Conservation (phyloP, 2,888 invertebrate species). For the Lasioglossum morio region DNA sequence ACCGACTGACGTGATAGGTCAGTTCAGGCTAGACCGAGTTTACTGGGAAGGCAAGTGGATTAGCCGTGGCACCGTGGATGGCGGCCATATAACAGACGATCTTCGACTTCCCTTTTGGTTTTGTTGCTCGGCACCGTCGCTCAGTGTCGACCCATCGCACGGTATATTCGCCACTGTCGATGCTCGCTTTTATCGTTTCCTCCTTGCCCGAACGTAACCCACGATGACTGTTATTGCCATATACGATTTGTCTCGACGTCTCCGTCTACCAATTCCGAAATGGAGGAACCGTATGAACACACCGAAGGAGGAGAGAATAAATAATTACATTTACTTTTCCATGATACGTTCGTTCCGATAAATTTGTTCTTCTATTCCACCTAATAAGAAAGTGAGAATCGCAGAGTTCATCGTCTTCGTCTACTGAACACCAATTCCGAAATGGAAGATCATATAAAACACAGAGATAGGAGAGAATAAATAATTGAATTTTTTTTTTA, state of each 20-base stretch:
- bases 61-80: conserved; percentile 65
- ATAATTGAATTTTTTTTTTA: too few relatives aligned
- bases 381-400: too few relatives aligned
- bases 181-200: conserved; percentile 60
- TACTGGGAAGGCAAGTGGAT: conserved; percentile 76
- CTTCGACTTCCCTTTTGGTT: conserved; percentile 69
- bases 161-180: conserved; percentile 58
- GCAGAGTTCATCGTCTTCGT: too few relatives aligned
- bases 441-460: too few relatives aligned
- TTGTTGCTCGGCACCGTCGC: conserved; percentile 55
- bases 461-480: too few relatives aligned
- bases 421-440: too few relatives aligned
- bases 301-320: too few relatives aligned
- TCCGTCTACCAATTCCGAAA: conserved; percentile 30
- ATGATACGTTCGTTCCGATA: too few relatives aligned
- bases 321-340: too few relatives aligned
- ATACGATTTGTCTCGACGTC: conserved; percentile 60
- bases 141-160: conserved; percentile 53
- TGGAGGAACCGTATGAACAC: conserved; percentile 1
- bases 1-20: conserved; percentile 78
- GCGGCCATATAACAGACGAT: conserved; percentile 70
- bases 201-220: conserved; percentile 26
- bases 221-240: conserved; percentile 59
- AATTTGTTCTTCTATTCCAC: too few relatives aligned
- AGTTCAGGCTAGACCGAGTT: conserved; percentile 69